Conservation (phyloP, 2,888 invertebrate species). For the Napeogenes sylphis region DNA sequence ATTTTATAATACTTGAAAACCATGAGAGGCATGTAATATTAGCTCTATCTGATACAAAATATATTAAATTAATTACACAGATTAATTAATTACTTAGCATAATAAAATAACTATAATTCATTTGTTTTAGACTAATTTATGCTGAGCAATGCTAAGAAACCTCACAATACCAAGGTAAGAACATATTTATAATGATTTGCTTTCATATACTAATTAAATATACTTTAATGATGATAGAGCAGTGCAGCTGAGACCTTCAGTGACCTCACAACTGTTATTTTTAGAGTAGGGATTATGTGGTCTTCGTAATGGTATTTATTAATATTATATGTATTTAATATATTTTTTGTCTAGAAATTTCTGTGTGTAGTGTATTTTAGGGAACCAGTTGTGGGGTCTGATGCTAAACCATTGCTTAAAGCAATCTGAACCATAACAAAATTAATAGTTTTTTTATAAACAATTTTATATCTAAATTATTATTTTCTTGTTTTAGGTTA, state of each 20-base stretch:
- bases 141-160: no score
- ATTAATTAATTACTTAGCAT: no score
- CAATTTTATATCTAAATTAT: constrained; percentile 11
- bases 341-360: constrained; percentile 26
- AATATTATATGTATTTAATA: constrained; percentile 13
- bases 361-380: constrained; percentile 57
- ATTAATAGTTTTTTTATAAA: background rate
- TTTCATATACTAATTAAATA: background rate
- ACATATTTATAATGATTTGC: background rate
- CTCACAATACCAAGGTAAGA: background rate
- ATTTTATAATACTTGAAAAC: constrained; percentile 69
- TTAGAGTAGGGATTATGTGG: constrained; percentile 48
- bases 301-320: constrained; percentile 27
- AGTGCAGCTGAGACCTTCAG: constrained; percentile 72
- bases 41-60: constrained; percentile 66
- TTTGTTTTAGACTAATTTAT: no score
- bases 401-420: constrained; percentile 48
- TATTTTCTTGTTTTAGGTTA: constrained; percentile 24
- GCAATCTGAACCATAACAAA: constrained; percentile 50
- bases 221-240: constrained; percentile 62
- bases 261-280: constrained; percentile 51
- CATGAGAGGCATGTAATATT: constrained; percentile 76
- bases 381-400: constrained; percentile 61
- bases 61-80: background rate
- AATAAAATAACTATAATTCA: no score